These are phyloP conservation scores for Microctonus hyperodae DNA, from an alignment of 2,888 invertebrate genomes.

Conservation along the genomic window DNA sequence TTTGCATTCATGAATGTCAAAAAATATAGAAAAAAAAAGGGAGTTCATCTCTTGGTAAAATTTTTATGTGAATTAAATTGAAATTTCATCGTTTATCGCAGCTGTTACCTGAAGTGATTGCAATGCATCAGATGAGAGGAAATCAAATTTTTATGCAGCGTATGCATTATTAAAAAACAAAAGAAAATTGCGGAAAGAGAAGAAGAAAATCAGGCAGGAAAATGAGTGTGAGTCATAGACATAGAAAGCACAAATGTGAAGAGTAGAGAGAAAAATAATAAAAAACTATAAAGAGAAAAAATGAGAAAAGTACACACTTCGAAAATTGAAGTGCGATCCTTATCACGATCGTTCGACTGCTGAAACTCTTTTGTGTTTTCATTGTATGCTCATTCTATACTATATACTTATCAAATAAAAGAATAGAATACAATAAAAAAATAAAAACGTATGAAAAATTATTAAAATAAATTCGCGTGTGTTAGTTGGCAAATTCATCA, in stretches of 20 bases:
- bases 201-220: conserved; percentile 12
- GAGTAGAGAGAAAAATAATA: conserved; percentile 9
- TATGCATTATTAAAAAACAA: conserved; percentile 21
- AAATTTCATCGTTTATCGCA: conserved; percentile 16
- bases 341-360: background rate
- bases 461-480: no score
- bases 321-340: background rate
- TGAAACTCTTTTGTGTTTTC: conserved; percentile 9
- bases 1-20: background rate
- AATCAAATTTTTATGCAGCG: conserved; percentile 10
- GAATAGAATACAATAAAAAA: conserved; percentile 9
- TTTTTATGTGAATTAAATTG: conserved; percentile 3
- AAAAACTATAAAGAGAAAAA: background rate
- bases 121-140: background rate
- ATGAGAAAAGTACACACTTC: background rate
- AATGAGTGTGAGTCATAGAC: conserved; percentile 22
- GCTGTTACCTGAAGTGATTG: background rate
- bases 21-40: background rate
- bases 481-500: no score
- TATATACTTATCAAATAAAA: background rate
- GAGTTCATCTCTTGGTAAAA: background rate
- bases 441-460: background rate
- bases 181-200: background rate
- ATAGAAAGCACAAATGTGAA: conserved; percentile 23
- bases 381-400: background rate